phyloP scores from a whole-genome alignment of 2,888 invertebrate genomes.

The Leucoptera coffeella region DNA sequence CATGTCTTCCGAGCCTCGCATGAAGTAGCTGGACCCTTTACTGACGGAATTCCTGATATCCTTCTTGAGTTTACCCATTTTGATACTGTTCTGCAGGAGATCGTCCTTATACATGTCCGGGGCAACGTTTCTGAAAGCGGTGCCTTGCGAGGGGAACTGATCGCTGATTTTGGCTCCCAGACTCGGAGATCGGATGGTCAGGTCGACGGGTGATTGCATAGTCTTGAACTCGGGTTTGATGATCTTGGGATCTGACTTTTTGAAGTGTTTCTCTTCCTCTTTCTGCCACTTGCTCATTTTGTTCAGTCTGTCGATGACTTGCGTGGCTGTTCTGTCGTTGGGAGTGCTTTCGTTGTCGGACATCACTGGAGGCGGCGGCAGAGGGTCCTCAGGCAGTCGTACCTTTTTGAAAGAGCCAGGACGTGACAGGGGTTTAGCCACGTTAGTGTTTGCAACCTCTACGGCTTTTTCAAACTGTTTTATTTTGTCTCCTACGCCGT shows the following conservation, averaged over 20 bases:
- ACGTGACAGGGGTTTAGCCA: conserved; percentile 19
- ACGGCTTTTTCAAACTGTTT: conserved; percentile 42
- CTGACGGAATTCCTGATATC: conserved; percentile 16
- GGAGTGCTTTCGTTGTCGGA: conserved; percentile 23
- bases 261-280: conserved; percentile 13
- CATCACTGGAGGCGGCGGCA: conserved; percentile 25
- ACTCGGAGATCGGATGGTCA: conserved; percentile 38
- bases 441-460: conserved; percentile 24
- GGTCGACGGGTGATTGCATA: conserved; percentile 28
- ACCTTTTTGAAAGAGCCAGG: conserved; percentile 27
- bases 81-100: conserved; percentile 23
- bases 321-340: conserved; percentile 12
- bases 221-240: conserved; percentile 42
- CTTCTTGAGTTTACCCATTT: conserved; percentile 31
- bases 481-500: conserved; percentile 44
- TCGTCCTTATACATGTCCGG: conserved; percentile 25
- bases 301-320: conserved; percentile 8
- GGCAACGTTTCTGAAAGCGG: conserved; percentile 42
- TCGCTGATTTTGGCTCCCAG: conserved; percentile 33
- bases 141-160: conserved; percentile 40
- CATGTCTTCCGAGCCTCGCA: conserved; percentile 40
- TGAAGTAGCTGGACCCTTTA: conserved; percentile 41
- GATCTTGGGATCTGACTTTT: conserved; percentile 32
- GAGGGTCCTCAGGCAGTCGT: conserved; percentile 13
- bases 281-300: conserved; percentile 32